phyloP scores from a whole-genome alignment of 2,113 vertebrate species.

The Cavia aperea region DNA sequence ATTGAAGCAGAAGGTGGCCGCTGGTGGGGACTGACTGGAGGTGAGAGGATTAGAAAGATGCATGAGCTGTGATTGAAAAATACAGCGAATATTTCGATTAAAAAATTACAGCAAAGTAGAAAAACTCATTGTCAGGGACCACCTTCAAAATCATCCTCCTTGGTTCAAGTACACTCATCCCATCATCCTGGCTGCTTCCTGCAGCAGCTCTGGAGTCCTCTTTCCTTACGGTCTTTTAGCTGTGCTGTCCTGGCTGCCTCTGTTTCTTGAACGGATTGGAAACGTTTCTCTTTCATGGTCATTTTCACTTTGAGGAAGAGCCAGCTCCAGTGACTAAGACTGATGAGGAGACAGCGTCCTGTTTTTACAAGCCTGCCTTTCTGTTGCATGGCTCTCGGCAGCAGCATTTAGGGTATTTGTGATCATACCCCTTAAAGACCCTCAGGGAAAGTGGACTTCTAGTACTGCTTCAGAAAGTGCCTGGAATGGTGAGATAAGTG shows the following conservation, averaged over 20 bases:
- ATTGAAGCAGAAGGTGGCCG: not conserved
- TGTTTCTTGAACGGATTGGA: not conserved
- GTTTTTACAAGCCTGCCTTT: not conserved
- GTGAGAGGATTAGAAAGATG: not conserved
- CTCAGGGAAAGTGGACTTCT: not conserved
- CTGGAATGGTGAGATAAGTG: not conserved
- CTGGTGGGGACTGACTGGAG: fast-evolving
- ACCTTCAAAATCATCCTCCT: not conserved
- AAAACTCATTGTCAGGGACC: not conserved
- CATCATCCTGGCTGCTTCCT: not conserved
- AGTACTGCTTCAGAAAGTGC: not conserved
- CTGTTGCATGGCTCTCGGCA: not conserved
- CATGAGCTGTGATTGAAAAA: not conserved
- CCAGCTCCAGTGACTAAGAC: not conserved
- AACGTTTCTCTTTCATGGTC: not conserved
- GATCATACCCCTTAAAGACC: not conserved
- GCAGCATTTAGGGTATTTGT: not conserved
- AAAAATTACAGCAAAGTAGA: not conserved
- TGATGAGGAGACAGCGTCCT: not conserved
- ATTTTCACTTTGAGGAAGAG: not conserved
- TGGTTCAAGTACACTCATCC: not conserved
- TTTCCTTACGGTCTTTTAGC: not conserved
- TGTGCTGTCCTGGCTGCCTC: not conserved
- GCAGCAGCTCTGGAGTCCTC: not conserved
- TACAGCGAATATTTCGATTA: not conserved